These are phyloP conservation scores for Drosophila novamexicana DNA, from an alignment of 1,140 invertebrate genomes.

Conservation along the genomic window DNA sequence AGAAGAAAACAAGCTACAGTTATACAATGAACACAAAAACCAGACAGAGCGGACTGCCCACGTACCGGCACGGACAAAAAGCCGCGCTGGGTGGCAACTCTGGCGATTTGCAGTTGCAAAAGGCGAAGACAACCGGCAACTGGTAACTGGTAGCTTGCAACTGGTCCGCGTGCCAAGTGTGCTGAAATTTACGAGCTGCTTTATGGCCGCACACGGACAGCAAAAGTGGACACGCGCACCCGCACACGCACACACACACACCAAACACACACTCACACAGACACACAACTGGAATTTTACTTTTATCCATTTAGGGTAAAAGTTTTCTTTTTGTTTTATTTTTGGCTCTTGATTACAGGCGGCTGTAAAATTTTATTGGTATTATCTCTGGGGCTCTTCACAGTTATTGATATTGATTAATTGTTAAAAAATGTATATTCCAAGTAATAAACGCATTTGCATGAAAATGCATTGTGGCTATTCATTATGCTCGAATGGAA, in stretches of 20 bases:
- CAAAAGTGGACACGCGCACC: slow-evolving; percentile 39
- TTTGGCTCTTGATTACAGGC: slow-evolving; percentile 43
- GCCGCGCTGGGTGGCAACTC: slow-evolving; percentile 36
- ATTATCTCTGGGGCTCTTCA: slow-evolving; percentile 27
- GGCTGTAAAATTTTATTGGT: slow-evolving; percentile 47
- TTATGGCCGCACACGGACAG: slow-evolving; percentile 63
- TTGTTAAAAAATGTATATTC: slow-evolving; percentile 35
- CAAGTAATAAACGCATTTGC: background rate
- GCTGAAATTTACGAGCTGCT: slow-evolving; percentile 74
- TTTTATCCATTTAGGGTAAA: slow-evolving; percentile 27
- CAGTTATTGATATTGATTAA: slow-evolving; percentile 48
- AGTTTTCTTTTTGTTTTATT: slow-evolving; percentile 27
- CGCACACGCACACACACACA: slow-evolving; percentile 12
- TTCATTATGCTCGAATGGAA: no score
- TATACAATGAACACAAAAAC: slow-evolving; percentile 52
- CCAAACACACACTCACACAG: slow-evolving; percentile 2
- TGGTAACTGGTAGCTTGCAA: slow-evolving; percentile 24
- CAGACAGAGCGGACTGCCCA: slow-evolving; percentile 13
- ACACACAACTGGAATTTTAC: slow-evolving; percentile 27
- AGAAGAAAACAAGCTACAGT: slow-evolving; percentile 31
- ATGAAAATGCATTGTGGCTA: slow-evolving; percentile 3
- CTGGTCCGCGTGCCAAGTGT: slow-evolving; percentile 45
- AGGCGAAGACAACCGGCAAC: slow-evolving; percentile 35
- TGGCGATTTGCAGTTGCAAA: slow-evolving; percentile 31
- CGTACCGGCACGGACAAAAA: slow-evolving; percentile 2